Percentiles rank a stretch among this genome's conserved stretches.
Evolutionary conservation across 2,797 vertebrate genomes (phyloP).

Genomic region (Antrozous pallidus): DNA sequence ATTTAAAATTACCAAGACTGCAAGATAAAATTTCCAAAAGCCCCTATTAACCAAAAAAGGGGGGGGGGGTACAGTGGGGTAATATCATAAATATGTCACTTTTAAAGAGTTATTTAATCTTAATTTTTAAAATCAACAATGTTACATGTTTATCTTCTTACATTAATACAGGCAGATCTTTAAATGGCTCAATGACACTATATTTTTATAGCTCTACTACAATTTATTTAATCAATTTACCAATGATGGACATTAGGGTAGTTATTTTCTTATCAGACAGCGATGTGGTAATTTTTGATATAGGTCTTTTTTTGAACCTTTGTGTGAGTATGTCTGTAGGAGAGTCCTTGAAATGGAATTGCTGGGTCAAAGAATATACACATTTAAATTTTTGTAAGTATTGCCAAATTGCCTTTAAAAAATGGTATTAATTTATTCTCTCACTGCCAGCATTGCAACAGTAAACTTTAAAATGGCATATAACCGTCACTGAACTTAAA

Average conservation of each 20-base stretch:
- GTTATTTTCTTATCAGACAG: not conserved
- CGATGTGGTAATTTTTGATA: not conserved
- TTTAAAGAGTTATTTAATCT: conserved; percentile 18
- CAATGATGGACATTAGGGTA: not conserved
- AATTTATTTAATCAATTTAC: conserved; percentile 5
- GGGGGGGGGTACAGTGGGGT: too few species aligned
- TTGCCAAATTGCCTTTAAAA: not conserved
- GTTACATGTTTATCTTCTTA: not conserved
- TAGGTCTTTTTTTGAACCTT: not conserved
- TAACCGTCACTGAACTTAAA: not conserved
- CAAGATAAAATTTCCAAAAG: too few species aligned
- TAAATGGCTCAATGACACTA: not conserved
- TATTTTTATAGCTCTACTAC: not conserved
- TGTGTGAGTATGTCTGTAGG: not conserved
- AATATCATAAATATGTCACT: not conserved
- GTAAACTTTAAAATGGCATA: conserved; percentile 15
- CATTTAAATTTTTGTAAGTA: conserved; percentile 26
- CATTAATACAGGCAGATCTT: not conserved
- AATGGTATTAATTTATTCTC: conserved; percentile 2
- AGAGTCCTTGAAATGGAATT: not conserved
- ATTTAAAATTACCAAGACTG: too few species aligned
- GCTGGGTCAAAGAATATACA: conserved; percentile 16
- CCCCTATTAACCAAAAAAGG: too few species aligned
- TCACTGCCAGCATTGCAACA: not conserved
- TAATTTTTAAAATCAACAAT: not conserved